Base-by-base conservation (phyloP, 2,888 invertebrate genomes). In the Epinotia nisella region DNA sequence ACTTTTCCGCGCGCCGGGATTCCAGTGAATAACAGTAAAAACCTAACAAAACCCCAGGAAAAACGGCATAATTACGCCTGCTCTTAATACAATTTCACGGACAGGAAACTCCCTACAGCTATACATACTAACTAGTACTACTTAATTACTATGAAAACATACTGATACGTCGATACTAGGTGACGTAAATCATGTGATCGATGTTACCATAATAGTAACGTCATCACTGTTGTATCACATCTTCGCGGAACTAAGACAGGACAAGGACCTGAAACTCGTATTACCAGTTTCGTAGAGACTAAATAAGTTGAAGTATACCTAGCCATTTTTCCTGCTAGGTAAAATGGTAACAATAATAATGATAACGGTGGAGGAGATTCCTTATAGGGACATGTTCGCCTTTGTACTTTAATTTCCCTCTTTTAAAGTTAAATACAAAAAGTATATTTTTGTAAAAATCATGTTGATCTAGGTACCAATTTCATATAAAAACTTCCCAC, bases 41-140 rank as follows among this genome's bases (percentile, higher is more conserved):
- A 39, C n/a, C 24, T 56, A 56, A 56, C 29, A 56, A 60, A 17
- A 19, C 39, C 60, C 19, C 21, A 39, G 61, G 21, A 24, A 61
- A 60, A 45, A 45, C 41, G 9, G 41, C 15, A 21, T 19, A 41
- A 19, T 60, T 9, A 61, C 21, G 15, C 21, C 21, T 61, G 21
- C n/a, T n/a, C 49, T 49, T 13, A 15, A 45, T 45, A n/a, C n/a
- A 49, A 45, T 13, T 45, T 13, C 13, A 45, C 13, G 45, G 15
- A 3, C 45, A 45, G 45, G 45, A 45, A 45, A 45, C 15, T 29
- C 45, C 45, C 45, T 13, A 45, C 45, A 13, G 45, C n/a, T n/a
- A 13, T 13, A 45, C 15, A 0, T 35, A 35, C 35, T 35, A 35
- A 35, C 35, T 35, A 35, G 35, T 35, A 35, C 9, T 35, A 35